A percentile compares a stretch with the other conserved stretches of the same genome.
Conservation (phyloP, 2,888 invertebrate species). For the Leistus spinibarbis region DNA sequence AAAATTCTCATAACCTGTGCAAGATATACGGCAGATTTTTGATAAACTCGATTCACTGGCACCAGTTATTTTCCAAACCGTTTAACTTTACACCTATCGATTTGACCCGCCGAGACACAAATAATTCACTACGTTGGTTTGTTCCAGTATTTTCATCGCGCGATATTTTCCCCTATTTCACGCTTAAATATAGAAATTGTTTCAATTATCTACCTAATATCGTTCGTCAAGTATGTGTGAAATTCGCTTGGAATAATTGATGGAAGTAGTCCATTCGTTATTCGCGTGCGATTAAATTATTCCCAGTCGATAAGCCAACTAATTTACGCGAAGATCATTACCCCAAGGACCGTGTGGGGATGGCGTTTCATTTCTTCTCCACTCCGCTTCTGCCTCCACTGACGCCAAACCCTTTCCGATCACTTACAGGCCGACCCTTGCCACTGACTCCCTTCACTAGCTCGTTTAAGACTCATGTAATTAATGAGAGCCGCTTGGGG, state of each 20-base stretch:
- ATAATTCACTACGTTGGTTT: neutral
- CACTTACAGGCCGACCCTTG: slow-evolving; percentile 28
- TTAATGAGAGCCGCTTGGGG: slow-evolving; percentile 28
- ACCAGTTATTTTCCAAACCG: slow-evolving; percentile 47
- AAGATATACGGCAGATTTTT: slow-evolving; percentile 5
- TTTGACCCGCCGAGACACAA: slow-evolving; percentile 13
- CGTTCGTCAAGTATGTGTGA: slow-evolving; percentile 32
- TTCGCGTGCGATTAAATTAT: slow-evolving; percentile 51
- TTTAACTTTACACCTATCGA: slow-evolving; percentile 47
- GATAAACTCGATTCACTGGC: slow-evolving; percentile 15
- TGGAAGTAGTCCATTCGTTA: slow-evolving; percentile 41
- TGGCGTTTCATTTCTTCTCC: slow-evolving; percentile 4
- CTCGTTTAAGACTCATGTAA: slow-evolving; percentile 26
- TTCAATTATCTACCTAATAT: slow-evolving; percentile 33
- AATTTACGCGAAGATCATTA: slow-evolving; percentile 52
- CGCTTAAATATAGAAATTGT: slow-evolving; percentile 19
- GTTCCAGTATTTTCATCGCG: neutral
- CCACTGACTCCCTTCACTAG: slow-evolving; percentile 33
- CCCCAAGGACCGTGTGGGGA: slow-evolving; percentile 30
- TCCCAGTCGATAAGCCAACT: slow-evolving; percentile 50
- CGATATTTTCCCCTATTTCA: neutral
- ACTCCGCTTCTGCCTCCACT: neutral
- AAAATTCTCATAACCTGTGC: neutral
- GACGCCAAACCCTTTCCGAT: slow-evolving; percentile 21
- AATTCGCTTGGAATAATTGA: slow-evolving; percentile 10